Percentiles rank a stretch among this genome's conserved stretches.
Evolutionary conservation across 1,140 invertebrate genomes (phyloP).

Genomic region (Achatina immaculata): DNA sequence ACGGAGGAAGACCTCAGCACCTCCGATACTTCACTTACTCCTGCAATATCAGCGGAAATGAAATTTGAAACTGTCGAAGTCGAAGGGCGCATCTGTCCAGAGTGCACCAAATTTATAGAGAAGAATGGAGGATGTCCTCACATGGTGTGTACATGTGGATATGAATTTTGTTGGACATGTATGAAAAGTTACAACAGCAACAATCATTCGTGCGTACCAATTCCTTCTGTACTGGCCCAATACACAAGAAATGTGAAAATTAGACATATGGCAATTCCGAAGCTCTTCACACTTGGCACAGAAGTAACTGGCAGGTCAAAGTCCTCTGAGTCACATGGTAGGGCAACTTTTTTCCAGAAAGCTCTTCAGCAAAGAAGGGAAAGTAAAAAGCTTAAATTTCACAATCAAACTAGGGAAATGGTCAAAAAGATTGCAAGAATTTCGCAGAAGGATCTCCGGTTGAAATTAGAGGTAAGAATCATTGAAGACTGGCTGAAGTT

Average conservation of each 20-base stretch:
- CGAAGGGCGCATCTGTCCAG: conserved; percentile 37
- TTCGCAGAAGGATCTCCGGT: background rate
- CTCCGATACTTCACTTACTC: too few relatives aligned
- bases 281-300: too few relatives aligned
- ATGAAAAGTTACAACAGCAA: background rate
- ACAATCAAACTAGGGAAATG: background rate
- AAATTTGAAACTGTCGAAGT: background rate
- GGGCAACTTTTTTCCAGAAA: conserved; percentile 5
- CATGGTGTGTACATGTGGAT: conserved; percentile 39
- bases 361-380: conserved; percentile 22
- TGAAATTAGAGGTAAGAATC: conserved; percentile 9
- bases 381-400: background rate
- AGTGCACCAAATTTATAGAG: conserved; percentile 39
- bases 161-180: conserved; percentile 40
- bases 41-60: background rate
- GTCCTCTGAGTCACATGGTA: background rate
- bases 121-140: conserved; percentile 42
- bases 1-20: too few relatives aligned
- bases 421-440: background rate
- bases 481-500: too few relatives aligned
- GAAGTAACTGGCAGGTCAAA: background rate
- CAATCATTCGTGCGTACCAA: background rate
- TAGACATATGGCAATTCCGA: background rate
- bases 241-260: background rate
- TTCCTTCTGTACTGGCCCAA: background rate